phyloP scores from a whole-genome alignment of 2,797 vertebrate genomes.

The Emys orbicularis region DNA sequence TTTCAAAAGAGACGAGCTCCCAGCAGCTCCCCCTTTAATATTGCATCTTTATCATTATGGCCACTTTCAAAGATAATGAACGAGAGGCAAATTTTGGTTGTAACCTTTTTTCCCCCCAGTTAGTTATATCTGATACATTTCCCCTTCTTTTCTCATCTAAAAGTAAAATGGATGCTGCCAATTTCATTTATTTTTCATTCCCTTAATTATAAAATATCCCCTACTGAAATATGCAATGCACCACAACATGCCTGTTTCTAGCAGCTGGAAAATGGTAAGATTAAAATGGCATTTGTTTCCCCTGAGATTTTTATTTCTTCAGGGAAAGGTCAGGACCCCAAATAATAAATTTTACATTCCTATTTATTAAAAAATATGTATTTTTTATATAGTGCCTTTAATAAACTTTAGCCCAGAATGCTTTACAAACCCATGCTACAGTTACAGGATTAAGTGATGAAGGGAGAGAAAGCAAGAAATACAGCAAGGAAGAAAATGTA shows the following conservation, averaged over 20 bases:
- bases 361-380: background rate
- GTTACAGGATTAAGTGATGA: background rate
- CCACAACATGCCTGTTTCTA: background rate
- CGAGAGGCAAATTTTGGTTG: background rate
- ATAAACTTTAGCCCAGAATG: background rate
- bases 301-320: background rate
- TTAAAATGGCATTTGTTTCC: background rate
- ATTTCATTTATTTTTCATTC: background rate
- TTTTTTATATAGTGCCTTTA: background rate
- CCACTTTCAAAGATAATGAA: background rate
- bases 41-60: background rate
- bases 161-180: background rate
- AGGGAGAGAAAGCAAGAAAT: background rate
- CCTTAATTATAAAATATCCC: background rate
- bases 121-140: background rate
- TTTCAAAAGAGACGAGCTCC: background rate
- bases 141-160: background rate
- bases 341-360: background rate
- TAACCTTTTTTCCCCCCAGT: background rate
- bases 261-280: background rate
- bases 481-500: background rate
- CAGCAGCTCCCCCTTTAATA: background rate
- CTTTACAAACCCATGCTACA: background rate
- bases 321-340: rapidly evolving
- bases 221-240: background rate